Conservation (phyloP, 2,113 vertebrate genomes). For the Tragelaphus buxtoni region DNA sequence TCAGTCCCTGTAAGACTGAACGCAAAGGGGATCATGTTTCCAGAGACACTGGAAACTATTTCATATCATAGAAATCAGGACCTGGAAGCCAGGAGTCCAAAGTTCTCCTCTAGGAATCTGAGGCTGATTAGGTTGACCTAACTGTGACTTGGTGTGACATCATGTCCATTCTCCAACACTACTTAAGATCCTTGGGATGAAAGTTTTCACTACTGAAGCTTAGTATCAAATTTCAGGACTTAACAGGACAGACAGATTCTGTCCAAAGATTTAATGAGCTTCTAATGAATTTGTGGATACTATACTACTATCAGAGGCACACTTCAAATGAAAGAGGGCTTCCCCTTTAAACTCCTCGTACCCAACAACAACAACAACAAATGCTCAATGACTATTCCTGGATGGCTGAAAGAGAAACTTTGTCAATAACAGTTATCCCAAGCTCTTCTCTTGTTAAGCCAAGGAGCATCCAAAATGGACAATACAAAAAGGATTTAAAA, state of each 20-base stretch:
- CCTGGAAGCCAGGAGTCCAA: neutral
- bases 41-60: neutral
- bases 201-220: neutral
- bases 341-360: neutral
- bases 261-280: neutral
- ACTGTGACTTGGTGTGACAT: constrained; percentile 1
- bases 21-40: neutral
- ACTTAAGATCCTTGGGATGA: neutral
- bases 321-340: constrained; percentile 20
- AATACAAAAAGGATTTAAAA: neutral
- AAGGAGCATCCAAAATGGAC: constrained; percentile 27
- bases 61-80: neutral
- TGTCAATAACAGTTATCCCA: constrained; percentile 14
- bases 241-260: neutral
- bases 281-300: neutral
- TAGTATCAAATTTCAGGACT: neutral
- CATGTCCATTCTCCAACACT: neutral
- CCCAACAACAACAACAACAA: neutral
- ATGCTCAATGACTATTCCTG: neutral
- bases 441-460: constrained; percentile 37
- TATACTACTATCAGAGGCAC: neutral
- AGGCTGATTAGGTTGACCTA: constrained; percentile 6
- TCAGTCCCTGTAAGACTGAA: neutral
- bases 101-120: neutral
- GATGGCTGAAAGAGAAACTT: constrained; percentile 20